phyloP scores from a whole-genome alignment of 2,888 invertebrate species.

The Griposia aprilina region DNA sequence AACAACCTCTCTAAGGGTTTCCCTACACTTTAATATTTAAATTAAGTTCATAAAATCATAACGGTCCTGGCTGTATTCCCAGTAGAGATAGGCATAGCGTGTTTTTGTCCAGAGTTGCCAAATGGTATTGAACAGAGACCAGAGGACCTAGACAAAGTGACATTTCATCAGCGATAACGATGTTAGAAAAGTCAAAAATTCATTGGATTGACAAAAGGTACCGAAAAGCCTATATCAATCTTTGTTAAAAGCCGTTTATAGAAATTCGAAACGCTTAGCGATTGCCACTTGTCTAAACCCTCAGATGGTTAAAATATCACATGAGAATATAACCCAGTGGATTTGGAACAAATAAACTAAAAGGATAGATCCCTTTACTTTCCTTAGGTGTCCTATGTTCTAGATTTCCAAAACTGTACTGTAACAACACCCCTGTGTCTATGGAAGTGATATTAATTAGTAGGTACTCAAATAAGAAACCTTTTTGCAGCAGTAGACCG shows the following conservation, averaged over 20 bases:
- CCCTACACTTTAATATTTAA: slow-evolving; percentile 47
- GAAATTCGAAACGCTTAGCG: background rate
- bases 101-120: slow-evolving; percentile 1
- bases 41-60: slow-evolving; percentile 56
- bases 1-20: slow-evolving; percentile 43
- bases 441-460: background rate
- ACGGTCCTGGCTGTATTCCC: slow-evolving; percentile 10
- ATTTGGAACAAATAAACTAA: background rate
- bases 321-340: background rate
- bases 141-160: background rate
- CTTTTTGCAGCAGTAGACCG: background rate
- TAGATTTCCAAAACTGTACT: background rate
- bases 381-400: background rate
- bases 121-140: background rate
- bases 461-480: background rate
- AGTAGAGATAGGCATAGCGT: background rate
- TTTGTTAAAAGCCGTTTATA: background rate
- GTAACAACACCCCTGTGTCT: background rate
- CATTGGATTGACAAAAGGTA: background rate
- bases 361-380: background rate
- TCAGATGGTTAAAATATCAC: no score
- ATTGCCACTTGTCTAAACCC: background rate
- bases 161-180: background rate
- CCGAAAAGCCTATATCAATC: background rate
- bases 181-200: background rate